Base-by-base conservation (phyloP, 2,797 vertebrate genomes). In the Macropus fuliginosus region DNA sequence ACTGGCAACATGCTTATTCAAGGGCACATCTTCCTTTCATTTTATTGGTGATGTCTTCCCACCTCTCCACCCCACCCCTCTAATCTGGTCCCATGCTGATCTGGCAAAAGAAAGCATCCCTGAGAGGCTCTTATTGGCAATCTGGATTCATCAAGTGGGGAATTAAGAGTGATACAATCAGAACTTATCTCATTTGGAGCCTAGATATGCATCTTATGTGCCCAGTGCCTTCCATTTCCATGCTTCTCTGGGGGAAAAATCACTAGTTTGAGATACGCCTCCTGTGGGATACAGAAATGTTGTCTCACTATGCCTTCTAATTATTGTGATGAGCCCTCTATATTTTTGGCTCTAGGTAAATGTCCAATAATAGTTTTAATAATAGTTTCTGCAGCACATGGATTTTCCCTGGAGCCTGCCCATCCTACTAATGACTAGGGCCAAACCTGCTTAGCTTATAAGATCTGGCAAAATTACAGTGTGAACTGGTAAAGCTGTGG, bases 361-460 rank as follows among this genome's bases (percentile, higher is more conserved):
- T 97, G 93, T 96, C 97, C 95, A 93, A 95, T 98, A 97, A 98
- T 97, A 97, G 96, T 97, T 97, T 97, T 97, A 97, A 98, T 96
- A 95, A 96, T 96, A 97, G 96, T 97, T 98, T 97, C 96, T 97
- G 93, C 57, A 94, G 95, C 97, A 95, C 91, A 96, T 94, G 96
- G 95, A 34, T 97, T 98, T 97, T 93, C 96, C 93, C 96, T 94
- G 81, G 97, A 96, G 97, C 95, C 87, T 97, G 93, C 96, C 96
- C 55, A 52, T 97, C 27, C 93, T 29, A 56, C 95, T 98, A 94
- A 96, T 97, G 94, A 97, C 91, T 94, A 96, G 96, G 94, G 92
- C 93, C 94, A 95, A 57, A 59, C 0, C 40, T 92, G 62, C 57
- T 97, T 96, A 94, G 12, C 66, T 95, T 96, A 92, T 95, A 98